Conservation (phyloP, 2,797 vertebrate species). For the Nannoperca australis region DNA sequence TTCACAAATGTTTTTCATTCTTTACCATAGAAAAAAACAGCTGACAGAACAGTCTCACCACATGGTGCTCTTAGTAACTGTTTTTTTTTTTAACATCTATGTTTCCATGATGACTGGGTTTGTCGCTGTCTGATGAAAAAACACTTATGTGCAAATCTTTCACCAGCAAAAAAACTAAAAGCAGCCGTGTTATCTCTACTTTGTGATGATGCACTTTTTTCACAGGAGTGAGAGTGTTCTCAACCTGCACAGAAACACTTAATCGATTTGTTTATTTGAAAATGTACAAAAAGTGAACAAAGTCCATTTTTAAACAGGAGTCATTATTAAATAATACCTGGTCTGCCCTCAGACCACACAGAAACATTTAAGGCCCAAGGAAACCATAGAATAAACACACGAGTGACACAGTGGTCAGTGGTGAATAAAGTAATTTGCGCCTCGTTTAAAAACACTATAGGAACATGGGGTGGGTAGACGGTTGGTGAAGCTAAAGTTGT, state of each 20-base stretch:
- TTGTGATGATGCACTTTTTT: background rate
- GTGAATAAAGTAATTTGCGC: background rate
- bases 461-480: background rate
- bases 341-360: background rate
- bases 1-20: background rate
- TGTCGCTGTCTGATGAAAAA: background rate
- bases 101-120: background rate
- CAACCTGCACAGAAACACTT: background rate
- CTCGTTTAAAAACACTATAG: background rate
- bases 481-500: background rate
- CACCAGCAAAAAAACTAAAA: too few species aligned
- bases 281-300: background rate
- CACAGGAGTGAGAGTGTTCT: background rate
- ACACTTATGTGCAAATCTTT: too few species aligned
- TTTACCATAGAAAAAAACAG: background rate
- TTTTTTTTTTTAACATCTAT: background rate
- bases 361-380: background rate
- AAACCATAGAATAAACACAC: background rate
- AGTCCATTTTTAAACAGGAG: background rate
- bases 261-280: background rate
- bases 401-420: background rate
- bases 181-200: background rate
- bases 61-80: background rate
- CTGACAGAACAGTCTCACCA: background rate
- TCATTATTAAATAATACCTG: background rate